These are phyloP conservation scores for Ciona savignyi DNA, from an alignment of 23 tunicate species.

Conservation along the genomic window DNA sequence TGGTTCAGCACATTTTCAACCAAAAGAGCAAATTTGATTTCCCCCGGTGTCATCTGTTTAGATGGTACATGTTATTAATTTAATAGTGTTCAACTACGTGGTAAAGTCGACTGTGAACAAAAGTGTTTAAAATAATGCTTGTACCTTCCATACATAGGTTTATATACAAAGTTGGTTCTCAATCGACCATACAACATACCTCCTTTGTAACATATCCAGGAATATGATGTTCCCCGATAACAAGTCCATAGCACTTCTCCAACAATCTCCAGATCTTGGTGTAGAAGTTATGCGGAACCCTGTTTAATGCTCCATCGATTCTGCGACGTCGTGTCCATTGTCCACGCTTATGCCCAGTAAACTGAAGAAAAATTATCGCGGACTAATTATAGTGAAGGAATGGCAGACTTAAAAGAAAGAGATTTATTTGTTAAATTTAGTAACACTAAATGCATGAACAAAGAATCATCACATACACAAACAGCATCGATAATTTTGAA, in stretches of 20 bases:
- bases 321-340: constrained; percentile 86
- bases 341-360: constrained; percentile 70
- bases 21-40: constrained; percentile 85
- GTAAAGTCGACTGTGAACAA: too few species aligned
- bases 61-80: too few species aligned
- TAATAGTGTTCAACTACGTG: too few species aligned
- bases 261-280: constrained; percentile 72
- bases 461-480: too few species aligned
- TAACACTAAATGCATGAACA: too few species aligned
- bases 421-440: too few species aligned
- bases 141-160: too few species aligned
- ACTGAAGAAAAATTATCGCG: too few species aligned
- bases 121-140: too few species aligned
- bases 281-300: constrained; percentile 87
- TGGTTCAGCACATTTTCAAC: constrained; percentile 90
- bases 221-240: constrained; percentile 55
- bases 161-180: constrained; percentile 6
- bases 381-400: too few species aligned
- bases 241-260: constrained; percentile 78
- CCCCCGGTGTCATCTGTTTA: constrained; percentile 96
- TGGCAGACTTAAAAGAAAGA: too few species aligned
- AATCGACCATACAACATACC: constrained; percentile 26
- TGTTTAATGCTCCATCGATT: constrained; percentile 89
- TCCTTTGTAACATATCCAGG: constrained; percentile 89
- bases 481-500: too few species aligned